Evolutionary conservation across 1,140 invertebrate species (phyloP), one percentile per base, ranked within the genome.

Genomic region (Cydia strobilella): DNA sequence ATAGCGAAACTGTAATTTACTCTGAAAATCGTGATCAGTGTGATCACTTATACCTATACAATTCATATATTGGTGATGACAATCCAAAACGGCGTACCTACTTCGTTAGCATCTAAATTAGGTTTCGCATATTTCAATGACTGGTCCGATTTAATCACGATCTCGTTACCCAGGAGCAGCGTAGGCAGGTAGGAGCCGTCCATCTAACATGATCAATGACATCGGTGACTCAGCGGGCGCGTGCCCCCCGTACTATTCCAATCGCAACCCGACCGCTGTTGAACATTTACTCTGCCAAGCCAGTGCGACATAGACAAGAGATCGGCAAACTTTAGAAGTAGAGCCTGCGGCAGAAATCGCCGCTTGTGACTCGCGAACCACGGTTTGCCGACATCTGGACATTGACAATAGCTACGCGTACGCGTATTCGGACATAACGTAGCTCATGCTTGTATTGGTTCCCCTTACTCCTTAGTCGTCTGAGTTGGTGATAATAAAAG

Each of bases 151-250:
- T 23, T 23, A 59, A 59, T 59, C 54, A 59, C 54, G 54, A 59
- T 59, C 54, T 54, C 51, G 51, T 54, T 54, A 54, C 51, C 51
- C 51, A 66, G 25, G 63, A 12, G 63, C 63, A n/a, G 65, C 27
- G 65, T 69, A 42, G 65, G 65, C 27, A 69, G 31, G 65, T 35
- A 35, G 27, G 25, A 13, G 27, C 23, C 63, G 63, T 69, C 65
- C 65, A 69, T 31, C 65, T 42, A 69, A 69, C 31, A 74, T 78
- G 77, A 79, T 79, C 79, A 82, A 80, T 79, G 79, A 45, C 76
- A 69, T 74, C 35, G 18, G 63, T 82, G 81, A 82, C 76, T 82
- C 81, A 82, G 77, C 74, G 72, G 75, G 72, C 77, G 79, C 80
- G 74, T 79, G 79, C 66, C 71, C 66, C 72, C 66, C 72, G 74